Percentiles rank a stretch among this genome's conserved stretches.
Evolutionary conservation across 2,113 vertebrate species (phyloP).

Genomic region (Callipepla squamata): DNA sequence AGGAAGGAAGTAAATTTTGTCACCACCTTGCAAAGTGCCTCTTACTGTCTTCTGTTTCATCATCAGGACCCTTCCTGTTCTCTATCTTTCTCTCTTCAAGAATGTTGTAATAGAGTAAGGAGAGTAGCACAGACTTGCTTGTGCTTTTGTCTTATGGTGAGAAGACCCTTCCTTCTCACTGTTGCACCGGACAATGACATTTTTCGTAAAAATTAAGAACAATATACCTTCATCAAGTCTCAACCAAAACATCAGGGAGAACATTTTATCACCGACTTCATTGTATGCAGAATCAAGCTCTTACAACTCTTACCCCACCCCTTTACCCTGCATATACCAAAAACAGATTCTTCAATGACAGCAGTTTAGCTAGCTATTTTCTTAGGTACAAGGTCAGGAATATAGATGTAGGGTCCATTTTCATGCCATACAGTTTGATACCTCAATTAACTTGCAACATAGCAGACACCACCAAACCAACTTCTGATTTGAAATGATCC

Average conservation of each 20-base stretch:
- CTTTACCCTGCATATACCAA: neutral
- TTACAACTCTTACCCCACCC: neutral
- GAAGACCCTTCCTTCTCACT: neutral
- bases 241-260: neutral
- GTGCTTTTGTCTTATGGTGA: rapidly evolving
- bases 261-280: neutral
- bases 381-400: neutral
- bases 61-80: neutral
- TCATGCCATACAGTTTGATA: rapidly evolving
- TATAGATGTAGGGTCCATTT: neutral
- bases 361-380: neutral
- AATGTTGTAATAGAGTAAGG: neutral
- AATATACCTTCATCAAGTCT: neutral
- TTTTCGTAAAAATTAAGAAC: neutral
- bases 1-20: neutral
- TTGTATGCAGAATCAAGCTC: neutral
- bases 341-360: neutral
- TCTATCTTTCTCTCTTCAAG: neutral
- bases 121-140: neutral
- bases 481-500: neutral
- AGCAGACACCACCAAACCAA: neutral
- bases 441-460: neutral
- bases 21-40: neutral
- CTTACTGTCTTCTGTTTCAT: neutral
- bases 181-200: neutral